A percentile compares a stretch with the other conserved stretches of the same genome.
Evolutionary conservation across 2,888 invertebrate species (phyloP).

Genomic region (Ernsta delagoae): DNA sequence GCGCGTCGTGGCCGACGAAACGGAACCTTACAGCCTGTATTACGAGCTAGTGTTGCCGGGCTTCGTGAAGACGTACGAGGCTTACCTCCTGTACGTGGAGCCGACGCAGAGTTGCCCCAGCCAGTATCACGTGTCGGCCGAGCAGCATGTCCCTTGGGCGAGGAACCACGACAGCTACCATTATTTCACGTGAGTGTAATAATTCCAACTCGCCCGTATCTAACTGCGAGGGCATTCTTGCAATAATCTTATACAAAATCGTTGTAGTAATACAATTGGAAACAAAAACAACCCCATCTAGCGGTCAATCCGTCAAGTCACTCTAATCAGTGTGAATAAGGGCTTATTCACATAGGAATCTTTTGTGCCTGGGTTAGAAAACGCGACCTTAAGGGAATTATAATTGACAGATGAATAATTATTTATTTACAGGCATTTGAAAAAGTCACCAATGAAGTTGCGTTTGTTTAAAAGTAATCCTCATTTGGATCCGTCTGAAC

Average conservation of each 20-base stretch:
- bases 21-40: slow-evolving; percentile 83
- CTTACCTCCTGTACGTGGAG: slow-evolving; percentile 85
- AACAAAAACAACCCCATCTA: no score
- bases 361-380: no score
- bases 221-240: no score
- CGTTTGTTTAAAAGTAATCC: slow-evolving; percentile 84
- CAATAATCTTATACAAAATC: no score
- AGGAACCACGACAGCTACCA: slow-evolving; percentile 85
- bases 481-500: slow-evolving; percentile 54
- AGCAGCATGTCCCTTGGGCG: slow-evolving; percentile 88
- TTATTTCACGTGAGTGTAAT: slow-evolving; percentile 83
- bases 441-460: slow-evolving; percentile 82
- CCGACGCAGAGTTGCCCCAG: slow-evolving; percentile 72
- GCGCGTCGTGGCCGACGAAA: slow-evolving; percentile 76
- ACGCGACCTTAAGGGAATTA: no score
- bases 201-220: no score
- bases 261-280: no score
- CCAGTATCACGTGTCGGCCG: slow-evolving; percentile 85
- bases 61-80: slow-evolving; percentile 85
- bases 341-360: no score
- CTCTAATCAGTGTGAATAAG: no score
- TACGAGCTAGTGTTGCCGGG: slow-evolving; percentile 86
- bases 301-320: no score
- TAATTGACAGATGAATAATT: no score
- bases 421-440: slow-evolving; percentile 58